phyloP scores from a whole-genome alignment of 2,888 invertebrate genomes.

The Chrysolina haemoptera region DNA sequence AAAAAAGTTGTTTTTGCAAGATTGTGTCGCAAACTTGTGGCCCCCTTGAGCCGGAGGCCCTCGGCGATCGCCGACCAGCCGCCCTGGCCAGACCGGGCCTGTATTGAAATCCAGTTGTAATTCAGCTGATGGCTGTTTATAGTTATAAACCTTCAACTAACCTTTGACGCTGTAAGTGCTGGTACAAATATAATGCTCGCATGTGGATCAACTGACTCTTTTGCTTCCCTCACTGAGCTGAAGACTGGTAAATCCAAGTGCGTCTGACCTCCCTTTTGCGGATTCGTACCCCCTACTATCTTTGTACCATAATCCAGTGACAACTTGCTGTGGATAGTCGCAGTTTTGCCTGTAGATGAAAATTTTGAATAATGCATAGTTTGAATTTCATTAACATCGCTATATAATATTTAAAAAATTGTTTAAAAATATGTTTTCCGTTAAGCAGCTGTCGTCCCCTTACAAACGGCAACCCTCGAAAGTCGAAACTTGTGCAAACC shows the following conservation, averaged over 20 bases:
- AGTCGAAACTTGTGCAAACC: no score
- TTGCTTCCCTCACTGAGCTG: constrained; percentile 77
- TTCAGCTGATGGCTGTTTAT: no score
- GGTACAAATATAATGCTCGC: constrained; percentile 87
- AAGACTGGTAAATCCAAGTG: constrained; percentile 84
- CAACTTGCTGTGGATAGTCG: constrained; percentile 78
- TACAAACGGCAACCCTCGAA: no score
- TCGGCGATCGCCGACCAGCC: no score
- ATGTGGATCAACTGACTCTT: constrained; percentile 77
- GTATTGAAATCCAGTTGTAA: no score
- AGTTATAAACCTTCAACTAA: constrained; percentile 70
- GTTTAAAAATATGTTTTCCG: no score
- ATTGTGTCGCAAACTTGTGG: no score
- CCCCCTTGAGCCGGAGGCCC: no score
- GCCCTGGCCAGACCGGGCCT: no score
- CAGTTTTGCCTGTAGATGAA: constrained; percentile 81
- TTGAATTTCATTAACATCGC: not conserved
- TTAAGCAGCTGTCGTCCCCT: no score
- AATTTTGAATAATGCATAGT: not conserved
- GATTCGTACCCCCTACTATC: constrained; percentile 85
- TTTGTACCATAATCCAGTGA: constrained; percentile 87
- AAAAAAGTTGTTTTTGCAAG: no score
- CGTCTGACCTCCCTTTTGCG: constrained; percentile 85
- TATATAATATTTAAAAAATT: no score
- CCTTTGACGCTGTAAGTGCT: constrained; percentile 79